Base-by-base conservation (phyloP, 2,113 vertebrate genomes). In the Xyrauchen texanus region DNA sequence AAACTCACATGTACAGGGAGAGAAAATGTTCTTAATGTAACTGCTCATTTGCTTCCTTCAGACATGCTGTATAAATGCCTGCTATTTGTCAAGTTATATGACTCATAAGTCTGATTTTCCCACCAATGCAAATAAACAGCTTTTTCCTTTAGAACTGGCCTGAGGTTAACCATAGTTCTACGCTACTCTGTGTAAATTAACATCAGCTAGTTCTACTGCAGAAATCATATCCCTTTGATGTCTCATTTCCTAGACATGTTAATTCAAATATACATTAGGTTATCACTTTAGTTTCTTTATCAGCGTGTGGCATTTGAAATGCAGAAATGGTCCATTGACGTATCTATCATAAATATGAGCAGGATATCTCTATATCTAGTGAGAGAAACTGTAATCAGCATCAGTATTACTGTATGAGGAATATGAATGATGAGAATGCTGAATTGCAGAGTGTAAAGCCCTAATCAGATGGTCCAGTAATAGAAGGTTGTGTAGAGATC, bases 41-140 rank as follows among this genome's bases (percentile, higher is more conserved):
- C 72, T 76, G 57, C 65, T 75, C 16, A 66, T 58, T 84, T 86
- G 81, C 76, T 85, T 84, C 77, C 77, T 78, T 70, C 81, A 68
- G 69, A 52, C 58, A 51, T 82, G 77, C 68, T 60, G 85, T 70
- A 86, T 80, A 83, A 87, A 82, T 80, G 81, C 81, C 85, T 79
- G 83, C 68, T 84, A 81, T 85, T 87, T 87, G 78, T 84, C 82
- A 79, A 81, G 68, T 75, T 85, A 57, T 75, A 64, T 80, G 68
- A 13, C 76, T 74, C 21, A 65, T n/a, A 68, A n/a, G 52, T 34
- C 81, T 62, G 51, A 51, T 62, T 80, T 81, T 83, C 57, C 76
- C 51, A 82, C 68, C 75, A 68, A 70, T 81, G 67, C 83, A 87
- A 87, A 88, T 83, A 87, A 87, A 88, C 85, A 83, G 76, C 65